Percentiles rank a stretch among this genome's conserved stretches.
These are phyloP conservation scores for Habropoda laboriosa DNA, from an alignment of 1,140 invertebrate genomes.

Conservation along the genomic window DNA sequence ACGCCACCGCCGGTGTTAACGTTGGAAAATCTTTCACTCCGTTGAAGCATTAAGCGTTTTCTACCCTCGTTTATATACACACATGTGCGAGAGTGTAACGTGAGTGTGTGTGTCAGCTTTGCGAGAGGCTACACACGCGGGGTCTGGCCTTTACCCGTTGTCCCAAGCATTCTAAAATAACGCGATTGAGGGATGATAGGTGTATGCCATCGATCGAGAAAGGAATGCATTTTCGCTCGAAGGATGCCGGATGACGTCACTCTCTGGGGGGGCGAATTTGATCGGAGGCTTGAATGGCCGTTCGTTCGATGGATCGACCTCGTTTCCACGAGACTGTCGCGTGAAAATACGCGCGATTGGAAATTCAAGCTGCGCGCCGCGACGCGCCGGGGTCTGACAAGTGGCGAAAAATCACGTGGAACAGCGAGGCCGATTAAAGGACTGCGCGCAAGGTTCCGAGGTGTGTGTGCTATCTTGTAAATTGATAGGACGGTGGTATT, in stretches of 20 bases:
- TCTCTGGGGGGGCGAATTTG: neutral
- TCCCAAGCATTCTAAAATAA: slow-evolving; percentile 54
- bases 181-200: neutral
- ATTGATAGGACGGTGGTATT: too few relatives aligned
- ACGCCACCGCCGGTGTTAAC: neutral
- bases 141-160: slow-evolving; percentile 25
- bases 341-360: slow-evolving; percentile 35
- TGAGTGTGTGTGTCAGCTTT: neutral
- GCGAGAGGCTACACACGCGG: neutral
- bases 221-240: slow-evolving; percentile 45
- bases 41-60: slow-evolving; percentile 44
- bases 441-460: too few relatives aligned
- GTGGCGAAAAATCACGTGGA: neutral
- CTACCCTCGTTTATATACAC: neutral
- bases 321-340: slow-evolving; percentile 1
- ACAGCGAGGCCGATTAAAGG: neutral
- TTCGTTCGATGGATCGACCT: neutral
- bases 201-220: slow-evolving; percentile 14
- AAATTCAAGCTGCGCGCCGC: neutral
- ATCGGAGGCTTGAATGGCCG: slow-evolving; percentile 21
- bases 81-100: neutral
- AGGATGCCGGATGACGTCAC: slow-evolving; percentile 25
- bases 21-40: slow-evolving; percentile 30
- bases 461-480: too few relatives aligned
- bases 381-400: too few relatives aligned